Percentiles rank a stretch among this genome's conserved stretches.
Evolutionary conservation across 2,888 invertebrate species (phyloP).

Genomic region (Theretra japonica): DNA sequence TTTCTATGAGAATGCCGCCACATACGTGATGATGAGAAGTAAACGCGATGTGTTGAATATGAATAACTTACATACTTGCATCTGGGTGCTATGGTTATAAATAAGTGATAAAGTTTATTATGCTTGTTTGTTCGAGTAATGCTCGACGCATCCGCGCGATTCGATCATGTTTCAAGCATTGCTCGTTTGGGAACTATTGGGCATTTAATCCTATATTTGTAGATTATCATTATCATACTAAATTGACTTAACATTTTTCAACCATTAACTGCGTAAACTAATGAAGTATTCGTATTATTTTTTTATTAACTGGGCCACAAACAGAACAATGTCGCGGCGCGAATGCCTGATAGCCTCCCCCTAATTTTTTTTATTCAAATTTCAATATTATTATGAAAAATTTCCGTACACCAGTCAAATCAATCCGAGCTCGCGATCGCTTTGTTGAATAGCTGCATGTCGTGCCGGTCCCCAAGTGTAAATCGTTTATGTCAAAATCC

Average conservation of each 20-base stretch:
- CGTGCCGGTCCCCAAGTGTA: slow-evolving; percentile 59
- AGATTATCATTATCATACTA: slow-evolving; percentile 84
- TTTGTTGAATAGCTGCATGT: slow-evolving; percentile 75
- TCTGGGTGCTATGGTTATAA: slow-evolving; percentile 84
- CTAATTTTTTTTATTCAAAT: slow-evolving; percentile 62
- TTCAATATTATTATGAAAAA: slow-evolving; percentile 65
- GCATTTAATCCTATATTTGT: slow-evolving; percentile 84
- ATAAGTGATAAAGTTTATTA: slow-evolving; percentile 79
- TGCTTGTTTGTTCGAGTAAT: slow-evolving; percentile 79
- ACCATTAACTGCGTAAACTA: slow-evolving; percentile 84
- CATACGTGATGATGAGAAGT: slow-evolving; percentile 61
- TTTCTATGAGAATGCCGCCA: slow-evolving; percentile 76
- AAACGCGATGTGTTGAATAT: slow-evolving; percentile 72
- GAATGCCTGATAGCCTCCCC: slow-evolving; percentile 85
- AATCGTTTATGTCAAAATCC: slow-evolving; percentile 32
- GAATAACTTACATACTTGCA: slow-evolving; percentile 84
- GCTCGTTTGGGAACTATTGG: slow-evolving; percentile 83
- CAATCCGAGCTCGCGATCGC: slow-evolving; percentile 78
- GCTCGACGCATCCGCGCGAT: slow-evolving; percentile 59
- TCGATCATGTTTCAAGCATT: slow-evolving; percentile 64
- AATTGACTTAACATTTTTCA: slow-evolving; percentile 83
- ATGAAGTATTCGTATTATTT: slow-evolving; percentile 76
- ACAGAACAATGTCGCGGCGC: slow-evolving; percentile 76
- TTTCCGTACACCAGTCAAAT: slow-evolving; percentile 72
- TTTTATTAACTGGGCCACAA: slow-evolving; percentile 76